These are phyloP conservation scores for Drosophila repletoides DNA, from an alignment of 1,140 invertebrate genomes.

Conservation along the genomic window DNA sequence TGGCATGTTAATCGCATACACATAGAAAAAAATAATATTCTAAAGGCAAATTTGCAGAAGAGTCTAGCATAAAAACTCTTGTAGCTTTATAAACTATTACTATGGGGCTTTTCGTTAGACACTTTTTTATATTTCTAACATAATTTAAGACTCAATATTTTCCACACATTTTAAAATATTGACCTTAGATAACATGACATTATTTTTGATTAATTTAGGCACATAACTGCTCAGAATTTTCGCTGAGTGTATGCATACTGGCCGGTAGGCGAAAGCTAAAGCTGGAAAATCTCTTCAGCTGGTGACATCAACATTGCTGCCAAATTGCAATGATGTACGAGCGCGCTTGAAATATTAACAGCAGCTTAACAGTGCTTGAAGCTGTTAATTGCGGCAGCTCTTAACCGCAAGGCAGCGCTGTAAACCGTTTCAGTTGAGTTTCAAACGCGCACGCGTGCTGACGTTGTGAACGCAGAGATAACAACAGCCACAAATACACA, in stretches of 20 bases:
- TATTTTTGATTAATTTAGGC: no score
- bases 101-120: no score
- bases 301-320: slow-evolving; percentile 19
- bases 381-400: slow-evolving; percentile 41
- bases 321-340: slow-evolving; percentile 30
- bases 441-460: slow-evolving; percentile 71
- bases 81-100: no score
- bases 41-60: no score
- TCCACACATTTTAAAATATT: no score
- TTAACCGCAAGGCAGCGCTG: slow-evolving; percentile 56
- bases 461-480: slow-evolving; percentile 27
- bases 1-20: slow-evolving; percentile 43
- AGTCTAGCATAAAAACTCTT: no score
- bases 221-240: no score
- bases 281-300: slow-evolving; percentile 17
- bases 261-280: slow-evolving; percentile 25
- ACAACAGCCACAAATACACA: background rate
- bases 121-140: no score
- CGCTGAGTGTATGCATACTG: background rate
- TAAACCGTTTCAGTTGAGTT: slow-evolving; percentile 76
- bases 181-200: no score
- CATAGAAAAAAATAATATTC: no score
- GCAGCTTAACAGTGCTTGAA: slow-evolving; percentile 19
- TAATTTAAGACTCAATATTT: no score
- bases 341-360: slow-evolving; percentile 19